Percentiles rank a stretch among this genome's conserved stretches.
phyloP scores from a whole-genome alignment of 2,888 invertebrate genomes.

The Xylota segnis region DNA sequence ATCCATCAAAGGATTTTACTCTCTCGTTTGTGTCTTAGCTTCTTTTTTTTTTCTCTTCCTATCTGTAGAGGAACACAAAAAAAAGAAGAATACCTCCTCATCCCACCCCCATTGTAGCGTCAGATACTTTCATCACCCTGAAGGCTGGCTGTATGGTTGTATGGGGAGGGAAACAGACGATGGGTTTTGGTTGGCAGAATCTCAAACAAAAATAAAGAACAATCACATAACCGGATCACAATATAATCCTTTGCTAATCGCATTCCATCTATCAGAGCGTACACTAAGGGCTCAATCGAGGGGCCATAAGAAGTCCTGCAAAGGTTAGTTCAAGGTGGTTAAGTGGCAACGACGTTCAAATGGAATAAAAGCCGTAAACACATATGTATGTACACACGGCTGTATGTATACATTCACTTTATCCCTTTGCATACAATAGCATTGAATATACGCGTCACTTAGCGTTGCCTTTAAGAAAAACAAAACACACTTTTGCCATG shows the following conservation, averaged over 20 bases:
- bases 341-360: constrained; percentile 57
- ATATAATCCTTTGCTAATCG: constrained; percentile 68
- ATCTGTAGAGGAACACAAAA: constrained; percentile 6
- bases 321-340: constrained; percentile 47
- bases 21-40: constrained; percentile 27
- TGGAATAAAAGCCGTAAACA: constrained; percentile 40
- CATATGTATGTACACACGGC: not conserved
- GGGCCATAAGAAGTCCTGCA: constrained; percentile 24
- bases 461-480: constrained; percentile 19
- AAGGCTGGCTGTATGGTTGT: not conserved
- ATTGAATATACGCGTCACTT: constrained; percentile 18
- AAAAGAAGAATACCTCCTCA: constrained; percentile 9
- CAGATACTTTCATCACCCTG: constrained; percentile 36
- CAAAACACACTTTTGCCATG: constrained; percentile 6
- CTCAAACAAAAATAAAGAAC: constrained; percentile 55
- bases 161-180: not conserved
- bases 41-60: constrained; percentile 4
- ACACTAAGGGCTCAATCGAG: constrained; percentile 48
- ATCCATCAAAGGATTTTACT: constrained; percentile 62
- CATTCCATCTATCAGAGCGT: constrained; percentile 57
- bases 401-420: constrained; percentile 13
- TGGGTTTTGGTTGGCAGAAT: constrained; percentile 20
- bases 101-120: not conserved
- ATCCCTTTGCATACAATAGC: constrained; percentile 24
- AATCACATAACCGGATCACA: constrained; percentile 64